These are phyloP conservation scores for Zele albiditarsus DNA, from an alignment of 2,888 invertebrate species.

Conservation along the genomic window DNA sequence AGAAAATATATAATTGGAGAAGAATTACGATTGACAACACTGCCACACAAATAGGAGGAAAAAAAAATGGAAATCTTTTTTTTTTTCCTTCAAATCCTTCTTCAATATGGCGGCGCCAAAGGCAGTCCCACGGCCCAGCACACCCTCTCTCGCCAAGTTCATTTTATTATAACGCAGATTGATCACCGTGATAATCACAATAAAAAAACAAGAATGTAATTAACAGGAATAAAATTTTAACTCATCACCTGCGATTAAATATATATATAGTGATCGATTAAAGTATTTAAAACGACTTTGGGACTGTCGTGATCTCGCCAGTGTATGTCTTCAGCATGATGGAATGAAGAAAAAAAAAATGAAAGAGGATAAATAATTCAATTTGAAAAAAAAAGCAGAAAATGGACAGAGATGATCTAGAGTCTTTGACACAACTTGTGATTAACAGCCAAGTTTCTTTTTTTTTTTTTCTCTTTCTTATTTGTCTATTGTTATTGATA, in stretches of 20 bases:
- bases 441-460: slow-evolving; percentile 13
- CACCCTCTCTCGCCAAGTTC: background rate
- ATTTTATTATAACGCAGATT: background rate
- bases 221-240: background rate
- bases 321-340: slow-evolving; percentile 8
- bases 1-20: too few species aligned
- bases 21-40: slow-evolving; percentile 44
- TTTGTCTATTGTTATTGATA: background rate
- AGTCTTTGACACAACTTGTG: background rate
- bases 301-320: slow-evolving; percentile 8
- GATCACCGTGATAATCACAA: background rate
- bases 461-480: background rate
- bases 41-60: slow-evolving; percentile 43
- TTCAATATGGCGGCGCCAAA: background rate
- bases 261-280: background rate
- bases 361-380: slow-evolving; percentile 20
- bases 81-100: background rate
- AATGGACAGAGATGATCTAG: background rate
- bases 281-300: slow-evolving; percentile 2
- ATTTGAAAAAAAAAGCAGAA: background rate
- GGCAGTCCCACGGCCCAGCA: slow-evolving; percentile 17
- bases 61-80: slow-evolving; percentile 21
- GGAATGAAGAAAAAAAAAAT: slow-evolving; percentile 22
- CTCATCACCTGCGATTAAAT: background rate
- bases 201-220: background rate